Percentiles rank a stretch among this genome's conserved stretches.
Conservation (phyloP, 2,797 vertebrate genomes). For the Intellagama lesueurii region DNA sequence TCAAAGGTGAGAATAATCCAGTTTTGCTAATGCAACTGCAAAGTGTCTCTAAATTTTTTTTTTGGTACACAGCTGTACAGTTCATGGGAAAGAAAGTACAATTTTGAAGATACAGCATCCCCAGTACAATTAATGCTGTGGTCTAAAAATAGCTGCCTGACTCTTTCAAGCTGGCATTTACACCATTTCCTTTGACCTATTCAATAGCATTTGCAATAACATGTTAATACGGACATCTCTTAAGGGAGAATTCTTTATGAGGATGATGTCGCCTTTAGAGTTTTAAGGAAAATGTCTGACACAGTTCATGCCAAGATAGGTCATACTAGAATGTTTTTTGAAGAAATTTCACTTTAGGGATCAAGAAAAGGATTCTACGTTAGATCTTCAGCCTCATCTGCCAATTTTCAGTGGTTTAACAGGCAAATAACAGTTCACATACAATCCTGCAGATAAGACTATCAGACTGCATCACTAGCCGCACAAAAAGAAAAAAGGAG, state of each 20-base stretch:
- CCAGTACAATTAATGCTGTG: not conserved
- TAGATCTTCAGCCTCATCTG: not conserved
- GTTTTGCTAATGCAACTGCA: not conserved
- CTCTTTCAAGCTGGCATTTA: not conserved
- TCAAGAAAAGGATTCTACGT: not conserved
- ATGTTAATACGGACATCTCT: not conserved
- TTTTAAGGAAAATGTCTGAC: not conserved
- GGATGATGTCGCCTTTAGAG: not conserved
- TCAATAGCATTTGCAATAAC: not conserved
- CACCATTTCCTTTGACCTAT: not conserved
- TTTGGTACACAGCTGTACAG: not conserved
- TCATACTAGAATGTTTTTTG: not conserved
- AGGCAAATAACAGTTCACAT: not conserved
- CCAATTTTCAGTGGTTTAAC: not conserved
- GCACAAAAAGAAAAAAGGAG: not conserved
- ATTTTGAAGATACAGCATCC: not conserved
- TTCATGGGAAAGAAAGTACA: not conserved
- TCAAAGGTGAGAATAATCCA: not conserved
- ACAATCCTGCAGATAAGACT: not conserved
- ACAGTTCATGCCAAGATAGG: not conserved
- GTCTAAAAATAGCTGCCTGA: not conserved
- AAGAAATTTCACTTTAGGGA: not conserved
- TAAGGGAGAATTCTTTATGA: not conserved
- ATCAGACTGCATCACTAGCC: not conserved
- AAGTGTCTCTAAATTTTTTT: conserved; percentile 5